phyloP scores from a whole-genome alignment of 2,888 invertebrate species.

The Eupithecia subumbrata region DNA sequence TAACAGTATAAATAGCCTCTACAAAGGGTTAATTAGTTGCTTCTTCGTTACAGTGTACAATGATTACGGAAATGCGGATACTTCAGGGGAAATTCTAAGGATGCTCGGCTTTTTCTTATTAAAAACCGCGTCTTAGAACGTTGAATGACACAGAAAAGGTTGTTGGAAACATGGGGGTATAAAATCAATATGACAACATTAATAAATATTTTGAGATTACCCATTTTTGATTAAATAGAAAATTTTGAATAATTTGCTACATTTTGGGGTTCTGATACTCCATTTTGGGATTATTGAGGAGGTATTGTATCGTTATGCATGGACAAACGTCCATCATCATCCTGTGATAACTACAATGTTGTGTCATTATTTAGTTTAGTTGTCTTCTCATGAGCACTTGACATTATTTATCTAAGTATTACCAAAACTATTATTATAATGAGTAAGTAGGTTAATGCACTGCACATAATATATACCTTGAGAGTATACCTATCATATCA shows the following conservation, averaged over 20 bases:
- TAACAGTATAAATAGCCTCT: conserved; percentile 33
- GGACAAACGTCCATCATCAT: not conserved
- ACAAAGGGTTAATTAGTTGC: conserved; percentile 56
- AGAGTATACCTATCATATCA: no score
- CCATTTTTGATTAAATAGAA: not conserved
- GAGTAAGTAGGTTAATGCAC: no score
- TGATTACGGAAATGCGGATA: conserved; percentile 45
- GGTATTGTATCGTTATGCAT: not conserved
- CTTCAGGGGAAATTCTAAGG: conserved; percentile 35
- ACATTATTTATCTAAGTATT: no score
- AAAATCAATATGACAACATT: not conserved
- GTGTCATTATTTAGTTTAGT: no score
- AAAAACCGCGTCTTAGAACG: conserved; percentile 19
- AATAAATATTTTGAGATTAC: not conserved
- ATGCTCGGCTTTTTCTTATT: conserved; percentile 21
- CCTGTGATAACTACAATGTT: no score
- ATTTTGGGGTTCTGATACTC: not conserved
- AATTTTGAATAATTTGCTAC: not conserved
- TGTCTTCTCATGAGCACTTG: no score
- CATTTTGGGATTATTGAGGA: not conserved
- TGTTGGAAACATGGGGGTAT: not conserved
- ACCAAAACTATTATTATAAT: no score
- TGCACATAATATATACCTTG: no score
- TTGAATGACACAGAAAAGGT: not conserved
- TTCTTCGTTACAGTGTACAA: conserved; percentile 52